Evolutionary conservation across 2,797 vertebrate genomes (phyloP), one percentile per base, ranked within the genome.

Genomic region (Cryptoprocta ferox): DNA sequence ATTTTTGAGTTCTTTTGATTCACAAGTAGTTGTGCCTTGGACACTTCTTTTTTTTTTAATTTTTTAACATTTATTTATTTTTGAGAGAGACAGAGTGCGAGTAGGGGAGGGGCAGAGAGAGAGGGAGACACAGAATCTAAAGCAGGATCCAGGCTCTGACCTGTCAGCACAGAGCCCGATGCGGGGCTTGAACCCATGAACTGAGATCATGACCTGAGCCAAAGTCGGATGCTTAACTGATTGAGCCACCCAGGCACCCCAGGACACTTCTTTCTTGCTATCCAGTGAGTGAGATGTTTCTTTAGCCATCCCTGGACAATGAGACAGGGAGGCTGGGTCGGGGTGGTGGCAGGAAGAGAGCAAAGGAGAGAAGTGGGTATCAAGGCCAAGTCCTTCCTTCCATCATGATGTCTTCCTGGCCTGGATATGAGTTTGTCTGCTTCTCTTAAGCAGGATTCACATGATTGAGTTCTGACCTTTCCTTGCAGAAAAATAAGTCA

Each of bases 391-490:
- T 15, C 61, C 15, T 73, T 37, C 4, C 28, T 7, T 80, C n/a
- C 19, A 15, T 13, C 16, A 24, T 6, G 3, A 3, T 6, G 4
- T 39, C 70, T 30, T 53, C 56, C 30, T 42, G 30, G 3, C 56
- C 13, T 39, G 63, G 42, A 80, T 42, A 15, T 61, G 35, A 11
- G 6, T 81, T 37, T 39, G 24, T 42, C n/a, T 30, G 28, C 12
- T 59, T 37, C 26, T 80, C 76, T n/a, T n/a, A 37, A 48, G 35
- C 14, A 48, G 39, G 1, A 32, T 56, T 39, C 70, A 87, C 39
- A 19, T 45, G 53, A 94, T 42, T 48, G 81, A 89, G 32, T 63
- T 19, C 53, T 85, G 76, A 92, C 76, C 84, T 95, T 94, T 92
- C 6, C 53, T 39, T 53, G 15, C 21, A 37, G 59, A 90, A 91